Evolutionary conservation across 2,797 vertebrate species (phyloP).

Genomic region (Megalops cyprinoides): DNA sequence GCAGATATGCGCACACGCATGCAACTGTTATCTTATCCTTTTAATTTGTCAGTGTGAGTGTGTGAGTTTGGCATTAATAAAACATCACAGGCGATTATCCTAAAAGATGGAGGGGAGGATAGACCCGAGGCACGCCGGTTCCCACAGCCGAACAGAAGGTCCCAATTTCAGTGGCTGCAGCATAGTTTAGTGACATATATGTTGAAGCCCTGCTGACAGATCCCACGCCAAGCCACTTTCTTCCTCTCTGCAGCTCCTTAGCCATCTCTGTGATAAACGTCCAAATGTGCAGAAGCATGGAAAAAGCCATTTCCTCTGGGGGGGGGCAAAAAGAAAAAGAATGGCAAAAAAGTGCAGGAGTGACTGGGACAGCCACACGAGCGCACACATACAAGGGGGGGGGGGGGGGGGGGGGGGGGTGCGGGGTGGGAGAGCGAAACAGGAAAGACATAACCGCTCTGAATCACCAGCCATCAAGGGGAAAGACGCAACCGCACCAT

Average conservation of each 20-base stretch:
- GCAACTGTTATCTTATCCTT: background rate
- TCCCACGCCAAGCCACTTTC: slow-evolving; percentile 59
- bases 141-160: slow-evolving; percentile 62
- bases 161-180: slow-evolving; percentile 56
- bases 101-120: slow-evolving; percentile 35
- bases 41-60: background rate
- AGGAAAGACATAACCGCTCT: slow-evolving; percentile 22
- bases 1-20: background rate
- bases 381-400: slow-evolving; percentile 14
- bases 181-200: slow-evolving; percentile 60
- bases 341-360: slow-evolving; percentile 39
- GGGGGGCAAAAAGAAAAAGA: too few relatives aligned
- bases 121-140: slow-evolving; percentile 51
- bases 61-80: slow-evolving; percentile 9
- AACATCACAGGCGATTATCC: slow-evolving; percentile 43
- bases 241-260: slow-evolving; percentile 48
- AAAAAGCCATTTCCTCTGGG: slow-evolving; percentile 55
- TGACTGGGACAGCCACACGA: slow-evolving; percentile 27
- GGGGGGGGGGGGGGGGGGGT: background rate
- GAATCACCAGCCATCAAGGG: background rate
- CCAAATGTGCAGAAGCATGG: slow-evolving; percentile 37
- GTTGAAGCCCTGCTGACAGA: slow-evolving; percentile 57
- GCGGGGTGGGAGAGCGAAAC: slow-evolving; percentile 19
- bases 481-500: background rate
- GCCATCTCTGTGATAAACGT: slow-evolving; percentile 59